Base-by-base conservation (phyloP, 1,140 invertebrate species). In the Rhyzopertha dominica region DNA sequence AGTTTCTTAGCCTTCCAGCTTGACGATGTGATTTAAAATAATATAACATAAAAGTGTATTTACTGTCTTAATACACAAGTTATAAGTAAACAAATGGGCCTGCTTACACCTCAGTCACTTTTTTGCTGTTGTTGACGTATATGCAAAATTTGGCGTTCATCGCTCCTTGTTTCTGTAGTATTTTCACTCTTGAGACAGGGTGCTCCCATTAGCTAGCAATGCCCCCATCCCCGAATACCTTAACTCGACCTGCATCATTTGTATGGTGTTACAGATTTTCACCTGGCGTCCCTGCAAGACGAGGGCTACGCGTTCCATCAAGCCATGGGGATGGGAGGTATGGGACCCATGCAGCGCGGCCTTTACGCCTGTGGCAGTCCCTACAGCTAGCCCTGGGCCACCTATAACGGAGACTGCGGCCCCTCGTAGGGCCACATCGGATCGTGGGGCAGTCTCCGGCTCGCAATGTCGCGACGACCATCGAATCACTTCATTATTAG, bases 251-350 rank as follows among this genome's bases (percentile, higher is more conserved):
- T 17, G 22, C 17, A 25, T n/a, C n/a, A n/a, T 26, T 40, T 22
- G n/a, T 37, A 32, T 43, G 38, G 29, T 61, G 41, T 68, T 70
- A 16, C 68, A 70, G 68, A 70, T 62, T 68, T 70, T 56, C 68
- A 70, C 56, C 58, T 70, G 64, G 68, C 67, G 34, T 70, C 68
- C 31, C 66, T 70, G 20, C 68, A 70, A 56, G 68, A 70, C 56
- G 68, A 70, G 61, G 68, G 67, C 36, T 69, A 68, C 55, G 67
- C 68, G 56, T 70, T 69, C 64, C 68, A 70, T 48, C 68, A 68
- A 59, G 66, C 67, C 36, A 69, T 70, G 67, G 68, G 68, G 53
- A 70, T 70, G 68, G 68, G 68, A 29, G 65, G 65, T 43, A 65
- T 67, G 61, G 66, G 65, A 31, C 65, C 66, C 47, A 70, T 70